Conservation (phyloP, 2,888 invertebrate genomes). For the Oscheius sp. region DNA sequence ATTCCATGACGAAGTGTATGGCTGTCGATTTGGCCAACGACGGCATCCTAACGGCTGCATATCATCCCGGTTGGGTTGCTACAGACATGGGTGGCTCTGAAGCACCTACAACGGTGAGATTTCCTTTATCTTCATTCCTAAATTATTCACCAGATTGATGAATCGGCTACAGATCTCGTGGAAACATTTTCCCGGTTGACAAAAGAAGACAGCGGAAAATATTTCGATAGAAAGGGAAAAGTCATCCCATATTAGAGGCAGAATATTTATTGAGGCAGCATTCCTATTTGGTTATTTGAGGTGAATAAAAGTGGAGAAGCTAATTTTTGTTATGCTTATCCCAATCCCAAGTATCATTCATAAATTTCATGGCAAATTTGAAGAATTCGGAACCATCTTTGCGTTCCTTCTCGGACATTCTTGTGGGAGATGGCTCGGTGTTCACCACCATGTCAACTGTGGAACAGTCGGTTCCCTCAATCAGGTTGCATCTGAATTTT, state of each 20-base stretch:
- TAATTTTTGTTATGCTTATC: not conserved
- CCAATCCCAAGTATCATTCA: not conserved
- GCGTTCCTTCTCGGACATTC: not conserved
- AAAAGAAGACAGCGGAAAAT: constrained; percentile 14
- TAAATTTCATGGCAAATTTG: not conserved
- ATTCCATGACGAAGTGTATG: constrained; percentile 54
- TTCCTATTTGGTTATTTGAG: too few species aligned
- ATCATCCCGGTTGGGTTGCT: constrained; percentile 63
- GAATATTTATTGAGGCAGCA: too few species aligned
- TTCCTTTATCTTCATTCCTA: too few species aligned
- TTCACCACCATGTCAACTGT: not conserved
- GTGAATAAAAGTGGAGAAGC: too few species aligned
- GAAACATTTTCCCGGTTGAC: constrained; percentile 8
- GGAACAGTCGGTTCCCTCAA: not conserved
- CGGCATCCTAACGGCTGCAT: constrained; percentile 48
- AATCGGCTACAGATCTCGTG: constrained; percentile 3
- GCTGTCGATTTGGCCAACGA: constrained; percentile 44
- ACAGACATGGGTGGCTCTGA: constrained; percentile 33
- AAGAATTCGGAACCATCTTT: not conserved
- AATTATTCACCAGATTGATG: not conserved
- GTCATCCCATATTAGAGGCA: constrained; percentile 12
- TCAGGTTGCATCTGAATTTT: not conserved
- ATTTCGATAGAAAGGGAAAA: constrained; percentile 18
- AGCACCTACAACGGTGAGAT: constrained; percentile 31
- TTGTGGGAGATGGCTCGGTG: not conserved